Evolutionary conservation across 2,888 invertebrate species (phyloP).

Genomic region (Bellardia pandia): DNA sequence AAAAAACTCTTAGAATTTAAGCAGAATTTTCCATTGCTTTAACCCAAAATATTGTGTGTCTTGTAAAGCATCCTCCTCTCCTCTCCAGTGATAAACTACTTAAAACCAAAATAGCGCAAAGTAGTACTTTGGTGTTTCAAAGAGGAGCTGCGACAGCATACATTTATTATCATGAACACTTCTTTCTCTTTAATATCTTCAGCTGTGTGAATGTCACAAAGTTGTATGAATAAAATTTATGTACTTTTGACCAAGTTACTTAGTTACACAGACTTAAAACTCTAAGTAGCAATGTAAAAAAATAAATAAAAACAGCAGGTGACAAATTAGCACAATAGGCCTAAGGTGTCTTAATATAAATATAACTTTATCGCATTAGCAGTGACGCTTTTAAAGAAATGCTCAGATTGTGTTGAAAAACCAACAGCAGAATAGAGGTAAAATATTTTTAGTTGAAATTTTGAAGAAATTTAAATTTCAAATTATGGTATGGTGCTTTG

Average conservation of each 20-base stretch:
- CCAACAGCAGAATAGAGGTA: neutral
- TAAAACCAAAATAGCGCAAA: slow-evolving; percentile 1
- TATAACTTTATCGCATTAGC: slow-evolving; percentile 15
- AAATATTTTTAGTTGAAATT: neutral
- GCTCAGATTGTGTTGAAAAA: neutral
- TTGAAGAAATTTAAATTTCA: too few species aligned
- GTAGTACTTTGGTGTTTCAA: neutral
- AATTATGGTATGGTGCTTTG: too few species aligned
- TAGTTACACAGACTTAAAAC: neutral
- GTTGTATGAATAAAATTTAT: slow-evolving; percentile 37
- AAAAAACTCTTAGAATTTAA: neutral
- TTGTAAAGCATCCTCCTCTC: neutral
- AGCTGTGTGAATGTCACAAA: neutral
- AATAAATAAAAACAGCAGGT: neutral
- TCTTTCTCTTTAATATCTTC: neutral
- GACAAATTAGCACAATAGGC: slow-evolving; percentile 36
- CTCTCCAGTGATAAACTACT: neutral
- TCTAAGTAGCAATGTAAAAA: neutral
- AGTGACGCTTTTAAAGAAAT: neutral
- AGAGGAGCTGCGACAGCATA: neutral
- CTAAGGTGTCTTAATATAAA: slow-evolving; percentile 34
- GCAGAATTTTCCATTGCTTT: neutral
- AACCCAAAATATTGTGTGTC: slow-evolving; percentile 14
- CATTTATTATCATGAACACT: neutral
- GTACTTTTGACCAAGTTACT: slow-evolving; percentile 29